Percentiles rank a stretch among this genome's conserved stretches.
Conservation (phyloP, 2,888 invertebrate genomes). For the Leptura quadrifasciata region DNA sequence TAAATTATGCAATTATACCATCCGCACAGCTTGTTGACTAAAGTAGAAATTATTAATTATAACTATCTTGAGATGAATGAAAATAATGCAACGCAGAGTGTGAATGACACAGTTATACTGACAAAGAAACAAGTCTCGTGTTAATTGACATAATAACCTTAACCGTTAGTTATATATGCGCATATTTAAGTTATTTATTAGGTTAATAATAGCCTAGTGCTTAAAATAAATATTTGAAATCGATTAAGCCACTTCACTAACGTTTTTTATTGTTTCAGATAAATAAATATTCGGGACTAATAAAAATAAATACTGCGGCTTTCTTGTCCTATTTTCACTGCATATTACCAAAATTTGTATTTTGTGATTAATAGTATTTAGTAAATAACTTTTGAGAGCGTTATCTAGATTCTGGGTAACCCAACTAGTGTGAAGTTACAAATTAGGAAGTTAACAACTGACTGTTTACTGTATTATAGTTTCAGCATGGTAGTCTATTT, state of each 20-base stretch:
- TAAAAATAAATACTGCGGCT: background rate
- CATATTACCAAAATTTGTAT: background rate
- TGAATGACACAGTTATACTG: constrained; percentile 41
- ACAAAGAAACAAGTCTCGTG: constrained; percentile 33
- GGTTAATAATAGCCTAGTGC: constrained; percentile 11
- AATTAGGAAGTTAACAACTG: background rate
- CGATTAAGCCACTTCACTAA: constrained; percentile 8
- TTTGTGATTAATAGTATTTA: background rate
- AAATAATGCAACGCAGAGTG: constrained; percentile 24
- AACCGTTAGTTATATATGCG: constrained; percentile 25
- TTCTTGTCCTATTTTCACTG: background rate
- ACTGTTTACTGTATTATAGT: background rate
- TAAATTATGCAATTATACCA: constrained; percentile 13
- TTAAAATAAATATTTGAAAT: constrained; percentile 8
- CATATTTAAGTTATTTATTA: constrained; percentile 30
- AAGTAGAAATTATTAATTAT: constrained; percentile 31
- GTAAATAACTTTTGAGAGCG: background rate
- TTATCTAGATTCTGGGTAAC: background rate
- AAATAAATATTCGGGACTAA: background rate
- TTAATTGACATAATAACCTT: constrained; percentile 40
- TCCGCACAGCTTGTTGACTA: constrained; percentile 10
- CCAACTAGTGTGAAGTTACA: background rate
- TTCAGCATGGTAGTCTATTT: no score
- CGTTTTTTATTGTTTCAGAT: background rate
- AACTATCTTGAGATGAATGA: constrained; percentile 30